Evolutionary conservation across 1,140 invertebrate species (phyloP), one percentile per base, ranked within the genome.

Genomic region (Dufourea novaeangliae): DNA sequence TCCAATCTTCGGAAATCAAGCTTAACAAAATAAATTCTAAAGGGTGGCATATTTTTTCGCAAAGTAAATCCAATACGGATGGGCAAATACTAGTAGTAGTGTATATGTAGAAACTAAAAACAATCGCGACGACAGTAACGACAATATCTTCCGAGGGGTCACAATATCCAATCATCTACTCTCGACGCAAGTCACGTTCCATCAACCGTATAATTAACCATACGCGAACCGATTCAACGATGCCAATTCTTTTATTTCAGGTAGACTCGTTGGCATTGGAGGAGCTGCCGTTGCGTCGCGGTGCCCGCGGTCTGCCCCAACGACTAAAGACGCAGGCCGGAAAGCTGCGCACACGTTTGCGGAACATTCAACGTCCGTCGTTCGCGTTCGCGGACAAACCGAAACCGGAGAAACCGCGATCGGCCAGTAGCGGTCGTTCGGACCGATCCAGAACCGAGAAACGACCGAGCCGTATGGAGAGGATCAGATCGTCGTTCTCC

Each of bases 251-350:
- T 25, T 63, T 25, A 69, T 80, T 86, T 44, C 82, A 92, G 90
- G 93, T 95, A 68, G 95, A 95, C 88, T 94, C 94, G 25, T 94
- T 93, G 54, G 93, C 93, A 39, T 91, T 95, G 62, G 95, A 95
- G 88, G 94, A 95, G 76, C 88, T 95, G 72, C 94, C 95, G 0
- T 88, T 94, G 14, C 94, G 94, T 80, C 92, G 93, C 74, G 94
- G 87, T 41, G 82, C 87, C 11, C 85, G 83, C 0, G 88, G 90
- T 37, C 46, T 93, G 25, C 91, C 92, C 12, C 86, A 91, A 34
- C 87, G 88, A 1, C 52, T 93, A 4, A 91, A 92, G 7, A 89
- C 66, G 6, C 91, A 93, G 27, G 92, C 92, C 29, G 91, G 86
- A 5, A 92, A 91, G 71, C 61, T 93, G 17, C 88, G 90, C 10